A percentile compares a stretch with the other conserved stretches of the same genome.
These are phyloP conservation scores for Onthophagus sagittarius DNA, from an alignment of 2,888 invertebrate species.

Conservation along the genomic window DNA sequence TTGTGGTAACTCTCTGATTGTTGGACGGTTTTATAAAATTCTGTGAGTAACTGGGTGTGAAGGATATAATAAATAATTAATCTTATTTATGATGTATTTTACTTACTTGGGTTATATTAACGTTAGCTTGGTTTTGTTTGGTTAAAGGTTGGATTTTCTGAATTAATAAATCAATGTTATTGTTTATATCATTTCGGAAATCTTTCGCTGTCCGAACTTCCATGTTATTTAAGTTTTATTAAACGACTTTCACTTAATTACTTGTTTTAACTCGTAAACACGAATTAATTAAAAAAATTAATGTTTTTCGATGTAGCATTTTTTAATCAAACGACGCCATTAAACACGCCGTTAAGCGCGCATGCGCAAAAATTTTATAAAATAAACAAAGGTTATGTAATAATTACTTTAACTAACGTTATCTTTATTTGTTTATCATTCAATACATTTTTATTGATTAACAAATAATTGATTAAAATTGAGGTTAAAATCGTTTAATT, in stretches of 20 bases:
- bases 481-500: too few species aligned
- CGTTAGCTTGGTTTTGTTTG: neutral
- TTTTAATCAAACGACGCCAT: neutral
- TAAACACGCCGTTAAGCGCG: neutral
- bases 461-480: too few species aligned
- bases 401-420: neutral
- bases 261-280: too few species aligned
- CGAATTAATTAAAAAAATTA: too few species aligned
- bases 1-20: slow-evolving; percentile 46
- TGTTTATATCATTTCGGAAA: neutral
- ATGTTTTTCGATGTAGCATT: too few species aligned
- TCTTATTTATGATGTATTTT: too few species aligned
- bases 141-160: slow-evolving; percentile 2
- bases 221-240: neutral
- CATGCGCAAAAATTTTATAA: neutral
- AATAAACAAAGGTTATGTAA: neutral
- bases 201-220: neutral
- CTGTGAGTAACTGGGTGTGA: slow-evolving; percentile 53
- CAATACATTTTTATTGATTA: too few species aligned
- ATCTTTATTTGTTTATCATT: too few species aligned
- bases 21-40: slow-evolving; percentile 55
- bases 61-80: slow-evolving; percentile 8
- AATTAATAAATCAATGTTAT: neutral
- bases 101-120: neutral
- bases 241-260: neutral